Conservation (phyloP, 2,113 vertebrate species). For the Ascaphus truei region DNA sequence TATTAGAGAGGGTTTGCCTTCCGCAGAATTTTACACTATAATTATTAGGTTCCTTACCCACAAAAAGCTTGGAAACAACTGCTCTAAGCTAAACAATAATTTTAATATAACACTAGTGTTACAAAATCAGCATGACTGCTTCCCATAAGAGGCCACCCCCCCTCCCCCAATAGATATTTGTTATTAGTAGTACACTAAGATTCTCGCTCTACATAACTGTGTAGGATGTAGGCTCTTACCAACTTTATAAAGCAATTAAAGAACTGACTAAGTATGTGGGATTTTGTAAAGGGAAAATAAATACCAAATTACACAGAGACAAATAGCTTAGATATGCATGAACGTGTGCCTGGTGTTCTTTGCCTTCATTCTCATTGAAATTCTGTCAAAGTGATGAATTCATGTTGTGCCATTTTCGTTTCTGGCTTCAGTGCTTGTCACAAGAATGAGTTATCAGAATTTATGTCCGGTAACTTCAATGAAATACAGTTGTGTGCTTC, state of each 20-base stretch:
- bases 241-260: slow-evolving; percentile 29
- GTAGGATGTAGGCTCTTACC: not conserved
- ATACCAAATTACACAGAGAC: slow-evolving; percentile 32
- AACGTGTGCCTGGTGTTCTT: slow-evolving; percentile 33
- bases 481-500: slow-evolving; percentile 5
- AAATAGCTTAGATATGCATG: slow-evolving; percentile 39
- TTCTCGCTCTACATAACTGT: not conserved
- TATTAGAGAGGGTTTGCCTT: too few relatives aligned
- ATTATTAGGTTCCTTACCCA: too few relatives aligned
- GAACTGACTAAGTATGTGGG: slow-evolving; percentile 15
- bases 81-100: too few relatives aligned
- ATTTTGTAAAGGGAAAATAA: slow-evolving; percentile 28
- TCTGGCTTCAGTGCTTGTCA: slow-evolving; percentile 23
- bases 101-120: too few relatives aligned
- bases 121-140: too few relatives aligned
- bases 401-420: slow-evolving; percentile 29
- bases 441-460: not conserved
- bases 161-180: too few relatives aligned
- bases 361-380: slow-evolving; percentile 20
- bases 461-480: not conserved
- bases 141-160: too few relatives aligned
- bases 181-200: too few relatives aligned
- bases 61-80: too few relatives aligned
- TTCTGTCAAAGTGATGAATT: slow-evolving; percentile 35
- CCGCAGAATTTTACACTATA: too few relatives aligned